A percentile compares a stretch with the other conserved stretches of the same genome.
These are phyloP conservation scores for Pseudonaja textilis DNA, from an alignment of 2,113 vertebrate species.

Conservation along the genomic window DNA sequence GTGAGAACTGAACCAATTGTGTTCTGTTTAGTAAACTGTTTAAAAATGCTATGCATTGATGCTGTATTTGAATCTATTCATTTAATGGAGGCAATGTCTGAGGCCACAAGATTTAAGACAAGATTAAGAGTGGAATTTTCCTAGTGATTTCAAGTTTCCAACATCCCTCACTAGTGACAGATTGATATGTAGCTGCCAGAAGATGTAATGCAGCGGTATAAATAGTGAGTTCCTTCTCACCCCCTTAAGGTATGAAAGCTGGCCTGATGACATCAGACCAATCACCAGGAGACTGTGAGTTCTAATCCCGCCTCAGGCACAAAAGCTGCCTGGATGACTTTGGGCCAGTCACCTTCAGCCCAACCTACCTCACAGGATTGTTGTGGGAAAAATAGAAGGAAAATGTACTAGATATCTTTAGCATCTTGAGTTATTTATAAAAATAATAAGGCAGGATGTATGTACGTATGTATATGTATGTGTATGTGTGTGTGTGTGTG, in stretches of 20 bases:
- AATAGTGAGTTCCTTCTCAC: neutral
- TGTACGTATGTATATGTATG: too few relatives aligned
- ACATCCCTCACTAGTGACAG: neutral
- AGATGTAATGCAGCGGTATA: neutral
- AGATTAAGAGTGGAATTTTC: neutral
- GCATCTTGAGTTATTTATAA: too few relatives aligned
- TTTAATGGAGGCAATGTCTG: neutral
- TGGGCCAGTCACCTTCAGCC: too few relatives aligned
- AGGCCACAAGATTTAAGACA: neutral
- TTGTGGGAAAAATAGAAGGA: too few relatives aligned
- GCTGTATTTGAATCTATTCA: too few relatives aligned
- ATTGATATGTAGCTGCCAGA: neutral
- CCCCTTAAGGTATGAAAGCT: neutral
- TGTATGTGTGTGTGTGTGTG: too few relatives aligned
- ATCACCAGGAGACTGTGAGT: neutral
- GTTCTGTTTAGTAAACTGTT: too few relatives aligned
- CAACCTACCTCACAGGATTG: too few relatives aligned
- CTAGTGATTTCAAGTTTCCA: neutral
- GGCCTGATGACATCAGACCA: neutral
- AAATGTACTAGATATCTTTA: too few relatives aligned
- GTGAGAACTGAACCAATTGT: too few relatives aligned
- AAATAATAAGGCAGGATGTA: too few relatives aligned
- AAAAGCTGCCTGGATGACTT: neutral
- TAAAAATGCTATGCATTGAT: too few relatives aligned
- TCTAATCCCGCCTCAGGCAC: neutral